These are phyloP conservation scores for Salticus scenicus DNA, from an alignment of 2,888 invertebrate species.

Conservation along the genomic window DNA sequence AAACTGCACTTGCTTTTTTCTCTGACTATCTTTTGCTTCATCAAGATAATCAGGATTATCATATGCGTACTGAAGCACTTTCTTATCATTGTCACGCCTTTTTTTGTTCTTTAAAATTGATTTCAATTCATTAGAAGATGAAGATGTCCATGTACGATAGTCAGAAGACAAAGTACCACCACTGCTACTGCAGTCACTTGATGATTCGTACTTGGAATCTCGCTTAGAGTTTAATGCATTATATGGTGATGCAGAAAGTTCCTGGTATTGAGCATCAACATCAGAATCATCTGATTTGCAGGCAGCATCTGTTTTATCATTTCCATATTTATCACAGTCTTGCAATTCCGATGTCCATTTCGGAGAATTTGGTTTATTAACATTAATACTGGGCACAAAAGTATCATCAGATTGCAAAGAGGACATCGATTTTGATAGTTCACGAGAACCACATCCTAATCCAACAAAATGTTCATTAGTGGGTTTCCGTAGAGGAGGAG, in stretches of 20 bases:
- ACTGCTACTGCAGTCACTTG: constrained; percentile 65
- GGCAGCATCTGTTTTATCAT: background rate
- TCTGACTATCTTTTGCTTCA: constrained; percentile 36
- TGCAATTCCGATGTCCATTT: background rate
- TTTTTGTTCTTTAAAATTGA: constrained; percentile 71
- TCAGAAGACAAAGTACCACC: constrained; percentile 59
- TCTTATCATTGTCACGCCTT: constrained; percentile 42
- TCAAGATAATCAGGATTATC: constrained; percentile 18
- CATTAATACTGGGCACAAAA: constrained; percentile 40
- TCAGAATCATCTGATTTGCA: constrained; percentile 9
- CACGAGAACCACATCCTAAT: constrained; percentile 35
- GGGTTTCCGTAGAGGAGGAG: constrained; percentile 58
- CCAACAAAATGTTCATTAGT: constrained; percentile 18
- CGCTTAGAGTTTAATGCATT: constrained; percentile 22
- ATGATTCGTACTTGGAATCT: constrained; percentile 54
- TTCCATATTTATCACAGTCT: constrained; percentile 47
- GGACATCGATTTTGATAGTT: constrained; percentile 68
- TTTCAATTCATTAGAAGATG: constrained; percentile 66
- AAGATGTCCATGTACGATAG: constrained; percentile 67
- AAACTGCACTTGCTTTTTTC: constrained; percentile 66
- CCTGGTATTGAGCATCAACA: background rate
- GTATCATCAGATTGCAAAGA: constrained; percentile 59
- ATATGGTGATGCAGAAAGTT: background rate
- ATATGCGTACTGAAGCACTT: constrained; percentile 34
- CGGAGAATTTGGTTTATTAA: constrained; percentile 34